Base-by-base conservation (phyloP, 2,797 vertebrate species). In the Phataginus tricuspis region DNA sequence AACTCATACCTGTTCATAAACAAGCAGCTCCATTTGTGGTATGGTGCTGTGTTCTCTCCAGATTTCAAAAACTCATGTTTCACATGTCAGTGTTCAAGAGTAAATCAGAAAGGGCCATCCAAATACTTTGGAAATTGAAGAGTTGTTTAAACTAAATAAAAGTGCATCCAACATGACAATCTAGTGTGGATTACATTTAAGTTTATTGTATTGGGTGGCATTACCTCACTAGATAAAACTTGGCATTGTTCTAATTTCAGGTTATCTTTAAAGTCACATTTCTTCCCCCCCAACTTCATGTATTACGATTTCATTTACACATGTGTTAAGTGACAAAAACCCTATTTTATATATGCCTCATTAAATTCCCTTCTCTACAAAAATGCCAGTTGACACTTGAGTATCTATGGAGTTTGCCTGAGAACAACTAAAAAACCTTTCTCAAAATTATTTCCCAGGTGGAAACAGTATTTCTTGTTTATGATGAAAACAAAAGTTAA, bases 41-140 rank as follows among this genome's bases (percentile, higher is more conserved):
- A 53, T 21, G 27, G 74, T 94, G 53, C 71, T 83, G 82, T 91
- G 89, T 96, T 97, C 72, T 93, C 69, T 87, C 37, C 51, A 92
- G 97, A 97, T 74, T 69, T 72, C 97, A 97, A 53, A 92, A 96
- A 97, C 78, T 96, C 21, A 0, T 61, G 63, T 94, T 97, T 86
- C 90, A 95, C 79, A 86, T 97, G 97, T 96, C 93, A 37, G 29
- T 37, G 57, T 80, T 97, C 95, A 71, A 85, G 57, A 78, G 68
- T 92, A 96, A 97, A 97, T 79, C 75, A 92, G 63, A 91, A 91
- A 96, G 37, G 97, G 95, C 96, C 97, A 98, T 97, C 97, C 97
- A 98, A 92, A 96, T 87, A 84, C 90, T 97, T 86, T 94, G 51
- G 89, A 97, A 96, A 85, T 12, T 37, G 55, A 75, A 91, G 68